Evolutionary conservation across 30 jellyfish, hydroid and myxozoan genomes (phyloP), one percentile per base, ranked within the genome.

Genomic region (Aurelia aurita): DNA sequence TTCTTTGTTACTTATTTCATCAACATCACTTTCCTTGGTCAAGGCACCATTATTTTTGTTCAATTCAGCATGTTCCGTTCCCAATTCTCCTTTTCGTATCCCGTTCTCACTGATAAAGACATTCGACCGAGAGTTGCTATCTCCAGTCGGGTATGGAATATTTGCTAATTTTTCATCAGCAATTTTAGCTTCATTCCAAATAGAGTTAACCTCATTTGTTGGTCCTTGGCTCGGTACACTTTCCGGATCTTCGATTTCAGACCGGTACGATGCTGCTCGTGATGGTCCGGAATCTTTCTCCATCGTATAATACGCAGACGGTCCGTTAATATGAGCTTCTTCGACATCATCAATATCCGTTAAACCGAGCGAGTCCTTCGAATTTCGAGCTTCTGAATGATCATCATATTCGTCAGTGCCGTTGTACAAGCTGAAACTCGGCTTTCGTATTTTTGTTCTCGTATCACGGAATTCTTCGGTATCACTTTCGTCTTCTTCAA

Each of bases 221-320:
- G 47, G 46, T 16, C 31, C 34, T 1, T 73, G 69, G 10, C 69
- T 68, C 28, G 54, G 28, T 19, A 13, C 44, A 63, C 26, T 26
- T 15, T 68, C 85, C 43, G 91, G 91, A 69, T 82, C 91, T 28
- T 82, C 91, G 54, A 82, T 82, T 10, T 82, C 85, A 39, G 85
- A 67, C 11, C 70, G 69, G 28, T 59, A 46, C 26, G n/a, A 4
- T 26, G 45, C 78, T n/a, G 85, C 25, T 18, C 57, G 71, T 9
- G 58, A 86, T 65, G 46, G 39, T 6, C 39, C 66, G 21, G 62
- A 16, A 3, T 59, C 35, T 27, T 31, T 61, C 51, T 68, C 70
- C 79, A 47, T 67, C 51, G 74, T 82, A 58, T 82, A 67, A 35
- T 68, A 82, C 14, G 91, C 91, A 1, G 91, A 82, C n/a, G 91